phyloP scores from a whole-genome alignment of 2,797 vertebrate genomes.

The Danio jaintianensis region DNA sequence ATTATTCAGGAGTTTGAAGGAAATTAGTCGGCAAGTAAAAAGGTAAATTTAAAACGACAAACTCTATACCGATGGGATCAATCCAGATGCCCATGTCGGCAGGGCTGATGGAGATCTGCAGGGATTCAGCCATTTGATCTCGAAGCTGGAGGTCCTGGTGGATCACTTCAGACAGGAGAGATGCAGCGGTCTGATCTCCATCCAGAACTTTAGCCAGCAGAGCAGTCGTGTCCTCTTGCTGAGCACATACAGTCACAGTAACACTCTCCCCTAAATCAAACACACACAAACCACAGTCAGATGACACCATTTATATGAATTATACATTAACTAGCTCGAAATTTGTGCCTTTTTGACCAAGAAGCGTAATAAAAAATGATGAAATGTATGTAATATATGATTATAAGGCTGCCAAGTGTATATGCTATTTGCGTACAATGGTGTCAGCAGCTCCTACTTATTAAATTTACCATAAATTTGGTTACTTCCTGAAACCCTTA shows the following conservation, averaged over 20 bases:
- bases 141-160: constrained; percentile 75
- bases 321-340: not conserved
- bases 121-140: constrained; percentile 64
- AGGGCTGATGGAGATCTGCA: constrained; percentile 72
- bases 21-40: not conserved
- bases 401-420: too few species aligned
- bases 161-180: constrained; percentile 78
- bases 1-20: too few species aligned
- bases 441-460: too few species aligned
- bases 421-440: too few species aligned
- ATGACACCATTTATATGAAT: not conserved
- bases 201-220: constrained; percentile 79
- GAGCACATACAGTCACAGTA: constrained; percentile 74
- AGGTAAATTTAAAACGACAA: not conserved
- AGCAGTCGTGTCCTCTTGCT: constrained; percentile 71
- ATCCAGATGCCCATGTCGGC: constrained; percentile 83
- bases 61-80: constrained; percentile 79
- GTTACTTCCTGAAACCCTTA: too few species aligned
- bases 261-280: constrained; percentile 77
- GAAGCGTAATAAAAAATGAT: not conserved
- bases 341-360: not conserved
- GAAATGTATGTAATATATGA: not conserved
- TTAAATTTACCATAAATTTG: too few species aligned
- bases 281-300: not conserved
- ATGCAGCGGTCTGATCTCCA: constrained; percentile 69